A percentile compares a stretch with the other conserved stretches of the same genome.
Conservation (phyloP, 30 jellyfish, hydroid and myxozoan genomes). For the Pseudorhiza aurosa region DNA sequence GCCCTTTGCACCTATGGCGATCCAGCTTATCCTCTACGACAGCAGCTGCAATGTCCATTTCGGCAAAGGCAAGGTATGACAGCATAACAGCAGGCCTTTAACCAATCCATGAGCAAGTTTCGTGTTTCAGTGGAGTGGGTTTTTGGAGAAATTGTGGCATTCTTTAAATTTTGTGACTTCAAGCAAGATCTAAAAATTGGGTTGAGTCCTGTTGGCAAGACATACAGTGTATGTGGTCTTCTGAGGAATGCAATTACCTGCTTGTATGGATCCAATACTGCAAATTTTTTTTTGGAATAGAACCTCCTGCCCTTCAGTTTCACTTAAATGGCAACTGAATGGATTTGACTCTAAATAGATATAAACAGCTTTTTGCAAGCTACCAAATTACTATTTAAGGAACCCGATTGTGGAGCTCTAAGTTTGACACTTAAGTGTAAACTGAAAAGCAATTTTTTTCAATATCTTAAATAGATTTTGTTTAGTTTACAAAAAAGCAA, state of each 20-base stretch:
- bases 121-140: constrained; percentile 73
- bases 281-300: constrained; percentile 1
- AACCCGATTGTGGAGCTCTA: no score
- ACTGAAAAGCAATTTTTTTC: no score
- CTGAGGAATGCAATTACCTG: constrained; percentile 65
- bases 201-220: constrained; percentile 50
- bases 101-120: constrained; percentile 50
- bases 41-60: background rate
- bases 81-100: constrained; percentile 39
- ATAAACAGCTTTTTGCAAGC: no score
- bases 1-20: constrained; percentile 61
- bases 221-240: constrained; percentile 47
- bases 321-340: background rate
- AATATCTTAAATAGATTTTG: no score
- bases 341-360: background rate
- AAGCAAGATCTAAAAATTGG: constrained; percentile 56
- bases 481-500: no score
- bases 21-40: background rate
- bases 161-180: constrained; percentile 47
- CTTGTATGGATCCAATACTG: constrained; percentile 11
- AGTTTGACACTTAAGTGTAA: no score
- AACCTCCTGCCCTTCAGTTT: background rate
- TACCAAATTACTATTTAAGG: no score
- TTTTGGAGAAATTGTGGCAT: constrained; percentile 56
- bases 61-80: constrained; percentile 18